Evolutionary conservation across 2,888 invertebrate species (phyloP), one percentile per base, ranked within the genome.

Genomic region (Thymelicus lineola): DNA sequence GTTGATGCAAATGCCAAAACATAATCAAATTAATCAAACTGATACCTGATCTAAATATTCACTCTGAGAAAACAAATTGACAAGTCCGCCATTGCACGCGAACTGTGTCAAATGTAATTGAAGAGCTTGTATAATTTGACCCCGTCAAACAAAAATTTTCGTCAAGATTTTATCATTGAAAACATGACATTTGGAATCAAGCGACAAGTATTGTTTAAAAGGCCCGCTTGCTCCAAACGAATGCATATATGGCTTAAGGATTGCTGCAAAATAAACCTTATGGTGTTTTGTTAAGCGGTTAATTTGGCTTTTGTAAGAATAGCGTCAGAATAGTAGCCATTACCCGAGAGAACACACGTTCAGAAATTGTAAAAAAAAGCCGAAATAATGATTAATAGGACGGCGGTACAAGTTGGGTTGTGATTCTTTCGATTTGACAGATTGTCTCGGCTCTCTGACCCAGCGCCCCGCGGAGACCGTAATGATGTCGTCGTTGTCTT

Each of bases 371-470:
- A 88, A 91, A 92, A 92, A 91, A 89, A 89, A 81, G 80, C 86
- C 87, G 87, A 90, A 91, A 91, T 89, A 55, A 92, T 92, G 93
- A 93, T 93, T 92, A 91, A 93, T 93, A 92, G 91, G 90, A 80
- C 87, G 83, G 86, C 86, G 87, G 85, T 82, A 82, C 80, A 83
- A 83, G 89, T 83, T 84, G 89, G 89, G 87, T 57, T 92, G 92
- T 92, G 93, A 93, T 93, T 91, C 91, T 89, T 88, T 88, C 86
- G 86, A 83, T 90, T 89, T 93, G 93, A 93, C 93, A 93, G 93
- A 93, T 93, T 93, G 93, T 93, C 93, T 91, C 92, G 87, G 82
- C 89, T 90, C 87, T 88, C 86, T 91, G 91, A 90, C 91, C 91
- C 82, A 88, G 91, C 91, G 83, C 91, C 93, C 93, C 90, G 90